These are phyloP conservation scores for Trigoniulus corallinus DNA, from an alignment of 1,140 invertebrate genomes.

Conservation along the genomic window DNA sequence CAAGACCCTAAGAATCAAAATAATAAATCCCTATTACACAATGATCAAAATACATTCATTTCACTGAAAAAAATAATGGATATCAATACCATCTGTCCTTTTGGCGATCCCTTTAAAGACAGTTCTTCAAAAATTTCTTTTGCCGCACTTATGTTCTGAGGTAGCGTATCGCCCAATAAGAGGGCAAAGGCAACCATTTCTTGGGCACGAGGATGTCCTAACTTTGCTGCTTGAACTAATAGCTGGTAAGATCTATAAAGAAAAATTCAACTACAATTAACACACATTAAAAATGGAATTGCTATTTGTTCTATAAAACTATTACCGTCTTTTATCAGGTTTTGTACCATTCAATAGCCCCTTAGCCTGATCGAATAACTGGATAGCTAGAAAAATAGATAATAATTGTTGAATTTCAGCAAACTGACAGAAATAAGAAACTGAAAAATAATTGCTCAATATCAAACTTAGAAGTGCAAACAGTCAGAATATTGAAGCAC, in stretches of 20 bases:
- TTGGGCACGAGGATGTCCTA: slow-evolving; percentile 60
- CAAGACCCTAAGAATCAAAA: slow-evolving; percentile 53
- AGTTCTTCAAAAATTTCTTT: slow-evolving; percentile 59
- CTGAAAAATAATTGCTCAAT: no score
- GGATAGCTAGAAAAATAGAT: slow-evolving; percentile 32
- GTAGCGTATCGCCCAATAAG: slow-evolving; percentile 52
- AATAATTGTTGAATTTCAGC: no score
- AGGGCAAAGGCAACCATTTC: slow-evolving; percentile 71
- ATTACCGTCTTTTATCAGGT: slow-evolving; percentile 12
- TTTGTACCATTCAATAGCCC: slow-evolving; percentile 12
- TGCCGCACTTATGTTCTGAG: slow-evolving; percentile 57
- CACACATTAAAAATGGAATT: neutral
- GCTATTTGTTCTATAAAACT: no score
- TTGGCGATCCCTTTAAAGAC: slow-evolving; percentile 54
- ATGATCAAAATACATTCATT: neutral
- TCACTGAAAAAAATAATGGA: neutral
- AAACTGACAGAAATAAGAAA: no score
- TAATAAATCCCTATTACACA: slow-evolving; percentile 4
- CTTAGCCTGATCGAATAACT: slow-evolving; percentile 42
- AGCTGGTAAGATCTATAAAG: slow-evolving; percentile 36
- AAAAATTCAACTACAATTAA: neutral
- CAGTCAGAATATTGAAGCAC: no score
- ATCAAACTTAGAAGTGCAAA: no score
- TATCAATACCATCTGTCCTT: slow-evolving; percentile 65
- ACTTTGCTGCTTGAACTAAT: slow-evolving; percentile 51